Base-by-base conservation (phyloP, 2,797 vertebrate genomes). In the Anomalospiza imberbis region DNA sequence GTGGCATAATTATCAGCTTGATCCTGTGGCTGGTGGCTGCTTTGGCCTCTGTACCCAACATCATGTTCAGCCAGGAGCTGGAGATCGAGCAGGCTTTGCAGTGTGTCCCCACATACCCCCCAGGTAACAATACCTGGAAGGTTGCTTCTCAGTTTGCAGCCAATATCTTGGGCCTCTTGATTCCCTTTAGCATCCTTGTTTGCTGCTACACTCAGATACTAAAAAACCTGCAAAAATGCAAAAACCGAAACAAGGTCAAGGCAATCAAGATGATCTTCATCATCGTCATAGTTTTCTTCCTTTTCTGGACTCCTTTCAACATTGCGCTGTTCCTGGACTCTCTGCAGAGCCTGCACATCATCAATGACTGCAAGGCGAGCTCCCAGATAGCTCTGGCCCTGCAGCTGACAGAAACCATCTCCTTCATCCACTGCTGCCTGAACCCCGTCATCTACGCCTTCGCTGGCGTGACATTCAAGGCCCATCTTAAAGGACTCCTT, bases 221-320 rank as follows among this genome's bases (percentile, higher is more conserved):
- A 53, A 96, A 71, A 68, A 97, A 97, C 76, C 96, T 98, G 57
- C 91, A 76, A 54, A 91, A 77, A 12, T 97, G 97, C 91, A 97
- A 93, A 67, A 98, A 96, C 63, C 91, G 28, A 19, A 95, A 88
- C 87, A 98, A 97, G 87, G 85, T 96, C 94, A 97, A 97, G 77
- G 99, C 98, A 0, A 94, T 97, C 82, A 97, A 84, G 90, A 67
- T 98, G 93, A 97, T 98, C 82, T 96, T 98, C 62, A 68, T 97
- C 3, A 94, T 98, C 0, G 97, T 98, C 34, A 44, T 95, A 0
- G 83, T 91, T 6, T 98, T 98, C 29, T 93, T 98, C 26, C 48
- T 98, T 31, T 98, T 98, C 96, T 98, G 98, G 98, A 91, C 97
- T 54, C 98, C 98, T 0, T 98, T 97, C 95, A 98, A 98, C 3